Conservation (phyloP, 2,888 invertebrate genomes). For the Meiosimyza decipiens region DNA sequence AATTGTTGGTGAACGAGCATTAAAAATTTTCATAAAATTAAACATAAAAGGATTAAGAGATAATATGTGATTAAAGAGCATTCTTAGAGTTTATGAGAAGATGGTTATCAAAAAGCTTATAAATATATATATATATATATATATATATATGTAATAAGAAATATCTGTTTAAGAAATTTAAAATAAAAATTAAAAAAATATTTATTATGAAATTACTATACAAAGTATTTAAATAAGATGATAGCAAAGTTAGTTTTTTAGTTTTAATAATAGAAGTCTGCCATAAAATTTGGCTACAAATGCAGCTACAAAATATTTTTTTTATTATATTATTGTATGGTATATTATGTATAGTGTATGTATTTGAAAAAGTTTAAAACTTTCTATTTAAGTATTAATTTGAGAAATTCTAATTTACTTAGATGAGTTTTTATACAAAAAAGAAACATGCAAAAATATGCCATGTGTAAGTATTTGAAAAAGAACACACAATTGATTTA, state of each 20-base stretch:
- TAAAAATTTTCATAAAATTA: conserved; percentile 27
- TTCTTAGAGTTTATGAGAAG: conserved; percentile 23
- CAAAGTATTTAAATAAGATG: neutral
- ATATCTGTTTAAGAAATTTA: neutral
- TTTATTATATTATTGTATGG: too few species aligned
- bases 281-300: conserved; percentile 18
- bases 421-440: too few species aligned
- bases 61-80: conserved; percentile 37
- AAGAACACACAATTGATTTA: too few species aligned
- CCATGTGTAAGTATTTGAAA: too few species aligned
- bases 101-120: conserved; percentile 4
- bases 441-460: too few species aligned
- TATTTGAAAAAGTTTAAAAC: too few species aligned
- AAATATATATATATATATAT: neutral
- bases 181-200: neutral
- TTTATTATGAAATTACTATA: conserved; percentile 4
- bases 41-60: conserved; percentile 32
- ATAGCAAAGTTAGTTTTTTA: neutral
- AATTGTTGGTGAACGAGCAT: conserved; percentile 40
- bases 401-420: too few species aligned
- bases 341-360: too few species aligned
- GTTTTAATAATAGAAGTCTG: neutral
- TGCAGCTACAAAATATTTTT: conserved; percentile 11
- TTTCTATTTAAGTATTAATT: too few species aligned
- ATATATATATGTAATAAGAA: neutral